Conservation (phyloP, 2,113 vertebrate species). For the Odocoileus hemionus region DNA sequence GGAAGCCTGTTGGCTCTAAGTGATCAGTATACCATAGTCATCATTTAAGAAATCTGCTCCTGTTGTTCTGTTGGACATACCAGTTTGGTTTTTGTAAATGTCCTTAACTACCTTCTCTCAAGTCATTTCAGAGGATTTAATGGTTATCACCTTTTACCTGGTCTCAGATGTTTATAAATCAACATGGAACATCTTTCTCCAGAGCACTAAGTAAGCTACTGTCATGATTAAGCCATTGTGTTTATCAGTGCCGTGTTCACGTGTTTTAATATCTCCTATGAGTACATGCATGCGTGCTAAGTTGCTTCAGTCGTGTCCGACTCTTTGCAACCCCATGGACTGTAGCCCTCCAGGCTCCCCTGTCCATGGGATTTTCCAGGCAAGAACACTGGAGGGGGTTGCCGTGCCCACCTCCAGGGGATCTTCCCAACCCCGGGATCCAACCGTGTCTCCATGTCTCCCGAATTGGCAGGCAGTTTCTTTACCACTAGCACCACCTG, state of each 20-base stretch:
- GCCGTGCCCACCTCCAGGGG: background rate
- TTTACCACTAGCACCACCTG: background rate
- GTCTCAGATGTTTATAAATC: conserved; percentile 92
- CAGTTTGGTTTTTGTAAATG: background rate
- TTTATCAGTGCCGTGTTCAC: rapidly evolving
- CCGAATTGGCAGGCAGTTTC: background rate
- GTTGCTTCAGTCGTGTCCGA: background rate
- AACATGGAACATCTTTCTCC: conserved; percentile 99
- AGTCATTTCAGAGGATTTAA: conserved; percentile 99
- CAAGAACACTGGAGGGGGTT: background rate
- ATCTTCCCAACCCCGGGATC: background rate
- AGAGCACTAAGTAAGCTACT: conserved; percentile 91
- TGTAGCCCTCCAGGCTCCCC: background rate
- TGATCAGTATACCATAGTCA: background rate
- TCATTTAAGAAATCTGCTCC: background rate
- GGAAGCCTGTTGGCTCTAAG: background rate
- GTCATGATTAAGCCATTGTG: background rate
- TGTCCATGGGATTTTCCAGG: background rate
- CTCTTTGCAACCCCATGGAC: background rate
- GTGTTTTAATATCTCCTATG: background rate
- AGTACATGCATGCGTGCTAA: too few relatives aligned
- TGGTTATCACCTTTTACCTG: conserved; percentile 98
- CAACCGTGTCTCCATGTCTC: background rate
- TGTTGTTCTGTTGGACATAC: background rate
- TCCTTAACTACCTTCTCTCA: conserved; percentile 81